Base-by-base conservation (phyloP, 2,797 vertebrate species). In the Sebastes trivittatus region DNA sequence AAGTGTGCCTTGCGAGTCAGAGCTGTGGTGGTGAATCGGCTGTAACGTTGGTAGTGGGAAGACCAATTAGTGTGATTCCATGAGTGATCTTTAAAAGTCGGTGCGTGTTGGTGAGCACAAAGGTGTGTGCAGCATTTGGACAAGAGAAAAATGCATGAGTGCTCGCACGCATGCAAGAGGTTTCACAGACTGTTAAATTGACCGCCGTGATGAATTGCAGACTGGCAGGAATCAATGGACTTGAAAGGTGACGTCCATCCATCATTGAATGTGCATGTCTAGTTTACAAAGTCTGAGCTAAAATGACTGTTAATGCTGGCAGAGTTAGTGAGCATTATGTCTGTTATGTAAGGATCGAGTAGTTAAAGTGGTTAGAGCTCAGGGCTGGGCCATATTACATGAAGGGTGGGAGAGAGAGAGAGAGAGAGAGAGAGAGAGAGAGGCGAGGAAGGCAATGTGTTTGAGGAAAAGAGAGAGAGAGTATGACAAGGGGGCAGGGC, bases 311-410 rank as follows among this genome's bases (percentile, higher is more conserved):
- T 87, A 66, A 82, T 85, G n/a, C 72, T 84, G 52, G 27, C 61
- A 16, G 75, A 69, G 83, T 77, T 66, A 59, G 81, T 76, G 80
- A 89, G 69, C 82, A 87, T 80, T 68, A 82, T 81, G 87, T 62
- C 38, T 72, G 82, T 94, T 94, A 94, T 67, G 82, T 93, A 94
- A 95, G 77, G 78, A 85, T 75, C 71, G 88, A 70, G 65, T 84
- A 66, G 87, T 90, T 89, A 85, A 85, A 78, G 88, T n/a, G 88
- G 91, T 89, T 68, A 84, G 88, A 83, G 88, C 93, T 93, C 82
- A 91, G 88, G 87, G 91, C 87, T 81, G 87, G 73, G 59, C 88
- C 52, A 32, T 80, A 80, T 89, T 88, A 80, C 58, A 89, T 87
- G 84, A 60, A 67, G 85, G 30, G 70, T 6, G 81, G 67, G 36